These are phyloP conservation scores for Lepidocolaptes lacrymiger DNA, from an alignment of 2,797 vertebrate genomes.

Conservation along the genomic window DNA sequence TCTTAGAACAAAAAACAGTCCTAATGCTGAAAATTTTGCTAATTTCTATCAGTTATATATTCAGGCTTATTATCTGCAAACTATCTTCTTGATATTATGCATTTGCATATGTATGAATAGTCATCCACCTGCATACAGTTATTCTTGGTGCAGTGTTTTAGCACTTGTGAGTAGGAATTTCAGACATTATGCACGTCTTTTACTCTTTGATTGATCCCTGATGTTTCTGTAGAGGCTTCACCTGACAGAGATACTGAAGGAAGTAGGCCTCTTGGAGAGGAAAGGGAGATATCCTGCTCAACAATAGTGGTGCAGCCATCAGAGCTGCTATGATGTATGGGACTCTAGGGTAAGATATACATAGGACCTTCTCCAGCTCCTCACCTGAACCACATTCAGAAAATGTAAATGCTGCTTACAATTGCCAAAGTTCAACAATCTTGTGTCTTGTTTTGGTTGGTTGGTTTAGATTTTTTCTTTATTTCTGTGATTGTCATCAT, in stretches of 20 bases:
- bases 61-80: constrained; percentile 34
- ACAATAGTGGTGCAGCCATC: neutral
- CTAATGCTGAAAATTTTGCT: constrained; percentile 5
- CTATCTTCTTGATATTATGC: neutral
- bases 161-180: neutral
- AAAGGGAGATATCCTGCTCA: neutral
- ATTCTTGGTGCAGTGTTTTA: constrained; percentile 18
- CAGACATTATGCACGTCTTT: neutral
- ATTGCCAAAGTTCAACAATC: neutral
- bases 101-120: constrained; percentile 57
- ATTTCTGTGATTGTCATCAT: neutral
- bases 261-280: neutral
- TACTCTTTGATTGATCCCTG: neutral
- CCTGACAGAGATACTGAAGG: neutral
- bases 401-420: neutral
- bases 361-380: neutral
- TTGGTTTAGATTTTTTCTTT: neutral
- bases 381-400: neutral
- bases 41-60: constrained; percentile 10
- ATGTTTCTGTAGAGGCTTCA: neutral
- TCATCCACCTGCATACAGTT: constrained; percentile 33
- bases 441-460: neutral
- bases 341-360: neutral
- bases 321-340: neutral
- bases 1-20: neutral